Evolutionary conservation across 2,888 invertebrate genomes (phyloP), one percentile per base, ranked within the genome.

Genomic region (Philhelius pedissequus): DNA sequence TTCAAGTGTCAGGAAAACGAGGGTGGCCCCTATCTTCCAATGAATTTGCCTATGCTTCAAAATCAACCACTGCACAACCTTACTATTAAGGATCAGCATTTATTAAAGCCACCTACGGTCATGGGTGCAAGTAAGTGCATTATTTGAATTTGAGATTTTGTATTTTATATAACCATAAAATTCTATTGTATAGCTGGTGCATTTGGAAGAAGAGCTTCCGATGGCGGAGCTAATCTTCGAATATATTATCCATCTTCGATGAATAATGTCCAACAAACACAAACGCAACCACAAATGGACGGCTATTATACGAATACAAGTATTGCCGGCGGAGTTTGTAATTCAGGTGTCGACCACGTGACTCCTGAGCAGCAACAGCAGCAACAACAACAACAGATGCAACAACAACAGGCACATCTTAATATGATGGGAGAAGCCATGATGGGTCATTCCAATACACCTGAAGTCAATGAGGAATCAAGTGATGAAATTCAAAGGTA

Each of bases 181-280:
- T 74, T 48, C 15, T 9, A 50, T 74, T 35, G 86, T 74, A 3
- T 18, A 94, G 95, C 94, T 87, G 96, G 96, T 50, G 94, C 95
- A 62, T 97, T 97, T 92, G 97, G 97, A 6, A 94, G 98, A 45
- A 94, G 98, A 87, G 98, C 98, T 66, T 98, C 98, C 45, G 98
- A 98, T 92, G 98, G 98, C 87, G 98, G 98, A 74, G 98, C 98
- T 70, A 97, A 98, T 92, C 94, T 98, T 86, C 96, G 96, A 87
- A 94, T 95, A 87, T 94, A 93, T 88, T 94, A 94, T 89, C 94
- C 89, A 89, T 92, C 88, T 89, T 92, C 88, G 88, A 92, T 86
- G 89, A 93, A 89, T 88, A 91, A 86, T 75, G 87, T 88, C 8
- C 89, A 93, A 89, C 88, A 92, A 88, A 86, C 87, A 2, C 88